These are phyloP conservation scores for Chelonus insularis DNA, from an alignment of 1,140 invertebrate genomes.

Conservation along the genomic window DNA sequence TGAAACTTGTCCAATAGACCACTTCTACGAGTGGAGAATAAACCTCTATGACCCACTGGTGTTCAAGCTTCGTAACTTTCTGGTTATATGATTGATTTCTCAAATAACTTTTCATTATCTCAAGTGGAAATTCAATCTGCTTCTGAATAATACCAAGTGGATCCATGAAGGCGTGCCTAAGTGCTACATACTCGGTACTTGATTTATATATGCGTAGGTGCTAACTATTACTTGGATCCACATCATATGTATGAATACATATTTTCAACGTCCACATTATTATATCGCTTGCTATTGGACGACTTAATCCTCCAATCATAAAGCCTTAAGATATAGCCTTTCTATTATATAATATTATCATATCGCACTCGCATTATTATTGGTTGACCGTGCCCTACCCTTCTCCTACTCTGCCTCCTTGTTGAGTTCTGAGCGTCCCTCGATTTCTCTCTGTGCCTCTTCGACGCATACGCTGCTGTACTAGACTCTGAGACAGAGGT, in stretches of 20 bases:
- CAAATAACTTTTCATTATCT: too few species aligned
- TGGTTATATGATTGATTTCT: too few species aligned
- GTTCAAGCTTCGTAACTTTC: too few species aligned
- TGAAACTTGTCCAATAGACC: slow-evolving; percentile 25
- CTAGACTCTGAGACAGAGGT: slow-evolving; percentile 38
- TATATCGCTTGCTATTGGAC: slow-evolving; percentile 40
- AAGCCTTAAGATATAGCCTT: slow-evolving; percentile 46
- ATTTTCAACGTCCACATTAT: not conserved
- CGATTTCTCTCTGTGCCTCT: slow-evolving; percentile 34
- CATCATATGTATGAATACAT: slow-evolving; percentile 8
- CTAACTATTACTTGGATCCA: not conserved
- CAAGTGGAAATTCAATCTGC: too few species aligned
- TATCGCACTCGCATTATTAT: slow-evolving; percentile 58
- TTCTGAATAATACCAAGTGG: too few species aligned
- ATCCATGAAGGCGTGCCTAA: too few species aligned
- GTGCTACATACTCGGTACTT: too few species aligned
- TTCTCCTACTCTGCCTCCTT: slow-evolving; percentile 19
- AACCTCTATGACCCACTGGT: too few species aligned
- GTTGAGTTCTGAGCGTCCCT: not conserved
- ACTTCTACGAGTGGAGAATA: too few species aligned
- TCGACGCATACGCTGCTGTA: slow-evolving; percentile 50
- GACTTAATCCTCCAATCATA: slow-evolving; percentile 52
- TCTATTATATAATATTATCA: slow-evolving; percentile 61
- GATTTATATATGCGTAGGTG: not conserved
- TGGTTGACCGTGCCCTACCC: slow-evolving; percentile 53